These are phyloP conservation scores for Erethizon dorsatum DNA, from an alignment of 2,797 vertebrate genomes.

Conservation along the genomic window DNA sequence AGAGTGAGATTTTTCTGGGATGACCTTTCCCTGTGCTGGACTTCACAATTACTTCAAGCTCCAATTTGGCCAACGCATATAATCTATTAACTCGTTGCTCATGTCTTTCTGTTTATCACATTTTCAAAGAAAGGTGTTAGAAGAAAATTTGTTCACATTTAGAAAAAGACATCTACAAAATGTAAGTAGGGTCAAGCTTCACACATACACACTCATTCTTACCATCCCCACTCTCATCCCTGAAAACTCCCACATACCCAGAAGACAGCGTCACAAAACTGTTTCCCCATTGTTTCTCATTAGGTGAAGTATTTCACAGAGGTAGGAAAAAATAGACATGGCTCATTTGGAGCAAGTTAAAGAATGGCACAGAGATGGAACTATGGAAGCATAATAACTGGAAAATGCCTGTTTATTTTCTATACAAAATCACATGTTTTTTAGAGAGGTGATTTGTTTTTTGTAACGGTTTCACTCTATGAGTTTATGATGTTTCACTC, in stretches of 20 bases:
- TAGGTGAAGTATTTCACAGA: neutral
- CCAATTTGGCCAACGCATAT: slow-evolving; percentile 61
- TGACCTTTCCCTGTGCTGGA: slow-evolving; percentile 82
- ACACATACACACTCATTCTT: neutral
- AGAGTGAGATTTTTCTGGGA: slow-evolving; percentile 77
- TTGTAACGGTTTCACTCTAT: neutral
- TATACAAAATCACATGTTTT: neutral
- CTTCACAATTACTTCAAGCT: slow-evolving; percentile 75
- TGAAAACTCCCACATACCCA: neutral
- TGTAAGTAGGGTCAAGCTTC: neutral
- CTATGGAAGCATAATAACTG: neutral
- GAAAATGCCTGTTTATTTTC: neutral
- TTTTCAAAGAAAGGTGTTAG: slow-evolving; percentile 63
- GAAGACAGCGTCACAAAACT: neutral
- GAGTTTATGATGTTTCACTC: neutral
- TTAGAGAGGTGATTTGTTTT: neutral
- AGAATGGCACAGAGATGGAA: neutral
- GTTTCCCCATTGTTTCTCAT: neutral
- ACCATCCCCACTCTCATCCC: neutral
- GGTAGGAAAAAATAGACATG: neutral
- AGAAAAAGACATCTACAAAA: slow-evolving; percentile 25
- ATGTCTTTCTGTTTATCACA: slow-evolving; percentile 63
- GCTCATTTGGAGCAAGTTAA: neutral
- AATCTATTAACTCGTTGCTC: slow-evolving; percentile 61
- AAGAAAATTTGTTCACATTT: slow-evolving; percentile 63